Conservation (phyloP, 2,888 invertebrate species). For the Thymelicus sylvestris region DNA sequence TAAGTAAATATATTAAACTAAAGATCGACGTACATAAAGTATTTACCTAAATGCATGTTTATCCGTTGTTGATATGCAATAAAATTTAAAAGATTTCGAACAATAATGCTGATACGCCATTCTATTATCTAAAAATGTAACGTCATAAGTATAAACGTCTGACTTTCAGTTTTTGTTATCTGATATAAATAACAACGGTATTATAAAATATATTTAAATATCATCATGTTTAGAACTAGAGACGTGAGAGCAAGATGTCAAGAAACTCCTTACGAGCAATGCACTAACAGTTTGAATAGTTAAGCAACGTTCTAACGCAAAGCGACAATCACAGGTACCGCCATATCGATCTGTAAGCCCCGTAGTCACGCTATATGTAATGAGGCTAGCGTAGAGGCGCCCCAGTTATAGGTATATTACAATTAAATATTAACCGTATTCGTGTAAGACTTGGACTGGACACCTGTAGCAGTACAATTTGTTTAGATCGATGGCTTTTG, state of each 20-base stretch:
- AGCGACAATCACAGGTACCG: conserved; percentile 39
- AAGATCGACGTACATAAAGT: not conserved
- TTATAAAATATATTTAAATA: conserved; percentile 24
- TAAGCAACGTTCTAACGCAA: conserved; percentile 38
- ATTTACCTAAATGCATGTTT: conserved; percentile 1
- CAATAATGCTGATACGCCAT: not conserved
- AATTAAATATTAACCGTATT: conserved; percentile 33
- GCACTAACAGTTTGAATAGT: conserved; percentile 36
- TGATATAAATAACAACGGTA: not conserved
- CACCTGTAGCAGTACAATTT: conserved; percentile 36
- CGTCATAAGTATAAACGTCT: not conserved
- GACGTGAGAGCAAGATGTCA: conserved; percentile 29
- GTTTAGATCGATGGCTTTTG: conserved; percentile 37
- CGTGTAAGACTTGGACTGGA: conserved; percentile 32
- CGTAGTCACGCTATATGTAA: conserved; percentile 38
- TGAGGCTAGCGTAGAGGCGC: conserved; percentile 37
- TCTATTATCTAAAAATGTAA: too few relatives aligned
- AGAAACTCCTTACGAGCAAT: conserved; percentile 33
- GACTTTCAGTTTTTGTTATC: not conserved
- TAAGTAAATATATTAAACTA: not conserved
- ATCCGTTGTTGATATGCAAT: not conserved
- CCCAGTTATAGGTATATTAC: conserved; percentile 34
- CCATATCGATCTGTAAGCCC: conserved; percentile 38
- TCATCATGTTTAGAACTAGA: conserved; percentile 36
- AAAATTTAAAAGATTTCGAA: not conserved